A percentile compares a stretch with the other conserved stretches of the same genome.
Conservation (phyloP, 2,797 vertebrate genomes). For the Falco columbarius region DNA sequence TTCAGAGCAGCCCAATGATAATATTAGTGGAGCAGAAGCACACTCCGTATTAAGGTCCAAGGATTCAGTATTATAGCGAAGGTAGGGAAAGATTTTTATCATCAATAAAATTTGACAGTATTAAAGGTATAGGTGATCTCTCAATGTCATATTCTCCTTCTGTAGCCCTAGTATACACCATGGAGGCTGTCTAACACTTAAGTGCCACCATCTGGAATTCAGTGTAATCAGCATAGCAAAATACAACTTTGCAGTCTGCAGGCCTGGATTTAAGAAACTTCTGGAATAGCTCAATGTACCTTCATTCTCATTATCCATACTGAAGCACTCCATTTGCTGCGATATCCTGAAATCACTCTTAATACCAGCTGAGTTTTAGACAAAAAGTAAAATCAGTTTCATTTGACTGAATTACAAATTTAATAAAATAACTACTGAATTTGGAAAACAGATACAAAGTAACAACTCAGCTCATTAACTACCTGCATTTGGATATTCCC, state of each 20-base stretch:
- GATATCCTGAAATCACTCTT: background rate
- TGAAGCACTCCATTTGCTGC: background rate
- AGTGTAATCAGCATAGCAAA: background rate
- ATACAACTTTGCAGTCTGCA: background rate
- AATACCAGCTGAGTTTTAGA: background rate
- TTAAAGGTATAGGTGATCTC: background rate
- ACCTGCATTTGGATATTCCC: background rate
- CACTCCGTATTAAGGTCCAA: background rate
- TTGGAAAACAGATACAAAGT: background rate
- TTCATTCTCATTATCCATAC: background rate
- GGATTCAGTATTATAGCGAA: background rate
- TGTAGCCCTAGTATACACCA: fast-evolving
- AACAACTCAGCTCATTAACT: background rate
- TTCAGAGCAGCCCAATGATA: background rate
- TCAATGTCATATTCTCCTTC: background rate
- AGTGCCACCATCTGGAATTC: background rate
- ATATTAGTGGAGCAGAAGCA: background rate
- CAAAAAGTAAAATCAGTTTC: background rate
- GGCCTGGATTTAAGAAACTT: background rate
- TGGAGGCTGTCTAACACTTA: background rate
- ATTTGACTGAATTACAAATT: background rate
- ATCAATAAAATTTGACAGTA: background rate
- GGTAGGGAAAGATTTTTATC: background rate
- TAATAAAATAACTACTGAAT: background rate
- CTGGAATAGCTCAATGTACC: background rate